Conservation (phyloP, 2,888 invertebrate species). For the Aphidius colemani region DNA sequence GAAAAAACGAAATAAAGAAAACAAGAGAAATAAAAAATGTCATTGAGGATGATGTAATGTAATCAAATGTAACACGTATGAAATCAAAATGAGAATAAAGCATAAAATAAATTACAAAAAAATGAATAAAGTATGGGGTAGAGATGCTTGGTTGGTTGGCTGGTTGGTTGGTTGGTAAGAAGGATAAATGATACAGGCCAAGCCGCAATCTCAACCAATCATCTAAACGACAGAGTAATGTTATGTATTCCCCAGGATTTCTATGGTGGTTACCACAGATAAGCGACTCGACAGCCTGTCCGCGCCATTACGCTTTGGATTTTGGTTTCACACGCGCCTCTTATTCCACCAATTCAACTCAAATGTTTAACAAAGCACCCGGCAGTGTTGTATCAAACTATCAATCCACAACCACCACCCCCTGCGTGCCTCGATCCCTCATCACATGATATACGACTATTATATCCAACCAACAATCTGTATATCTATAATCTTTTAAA, state of each 20-base stretch:
- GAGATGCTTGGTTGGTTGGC: not conserved
- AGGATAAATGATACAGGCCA: not conserved
- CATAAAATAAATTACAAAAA: not conserved
- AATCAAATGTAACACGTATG: not conserved
- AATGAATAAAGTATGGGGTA: conserved; percentile 16
- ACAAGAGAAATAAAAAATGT: too few species aligned
- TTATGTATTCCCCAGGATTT: conserved; percentile 48
- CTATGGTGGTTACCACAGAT: conserved; percentile 44
- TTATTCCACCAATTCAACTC: too few species aligned
- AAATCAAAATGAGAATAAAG: conserved; percentile 5
- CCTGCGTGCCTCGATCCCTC: conserved; percentile 36
- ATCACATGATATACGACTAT: conserved; percentile 25
- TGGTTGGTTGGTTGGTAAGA: conserved; percentile 11
- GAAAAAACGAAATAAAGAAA: too few species aligned
- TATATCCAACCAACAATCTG: too few species aligned
- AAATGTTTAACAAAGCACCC: conserved; percentile 2
- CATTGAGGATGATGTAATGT: too few species aligned
- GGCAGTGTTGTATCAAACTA: conserved; percentile 26
- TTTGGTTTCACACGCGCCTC: conserved; percentile 34
- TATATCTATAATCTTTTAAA: too few species aligned
- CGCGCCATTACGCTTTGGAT: conserved; percentile 46
- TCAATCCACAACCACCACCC: conserved; percentile 36
- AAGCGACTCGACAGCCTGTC: conserved; percentile 46
- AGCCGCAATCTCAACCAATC: conserved; percentile 47
- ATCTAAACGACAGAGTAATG: conserved; percentile 51